phyloP scores from a whole-genome alignment of 2,888 invertebrate species.

The Ditylenchus weischeri region DNA sequence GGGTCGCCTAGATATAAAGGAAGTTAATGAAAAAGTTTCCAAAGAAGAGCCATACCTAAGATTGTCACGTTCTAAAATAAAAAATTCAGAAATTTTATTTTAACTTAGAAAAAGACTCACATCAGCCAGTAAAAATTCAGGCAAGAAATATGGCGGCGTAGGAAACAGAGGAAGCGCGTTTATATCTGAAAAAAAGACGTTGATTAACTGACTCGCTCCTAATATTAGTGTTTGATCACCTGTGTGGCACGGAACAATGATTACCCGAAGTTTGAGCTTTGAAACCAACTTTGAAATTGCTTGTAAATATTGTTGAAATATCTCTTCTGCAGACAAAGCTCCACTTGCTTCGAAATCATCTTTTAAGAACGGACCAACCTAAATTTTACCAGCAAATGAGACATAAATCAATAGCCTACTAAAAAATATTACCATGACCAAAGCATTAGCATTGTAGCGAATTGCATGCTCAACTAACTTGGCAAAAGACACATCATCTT shows the following conservation, averaged over 20 bases:
- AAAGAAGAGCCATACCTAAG: no score
- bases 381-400: background rate
- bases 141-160: conserved; percentile 14
- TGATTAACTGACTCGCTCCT: no score
- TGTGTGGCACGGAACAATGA: background rate
- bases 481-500: conserved; percentile 5
- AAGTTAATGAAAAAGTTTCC: no score
- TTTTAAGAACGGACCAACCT: conserved; percentile 15
- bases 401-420: background rate
- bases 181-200: background rate
- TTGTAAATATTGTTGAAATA: conserved; percentile 2
- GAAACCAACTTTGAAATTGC: background rate
- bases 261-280: conserved; percentile 6
- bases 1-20: conserved; percentile 1
- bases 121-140: conserved; percentile 1
- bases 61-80: background rate
- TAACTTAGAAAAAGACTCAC: background rate
- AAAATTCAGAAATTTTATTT: background rate
- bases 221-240: no score
- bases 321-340: conserved; percentile 4
- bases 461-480: conserved; percentile 7
- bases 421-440: conserved; percentile 11
- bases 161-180: conserved; percentile 13
- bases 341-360: background rate
- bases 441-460: conserved; percentile 1